Evolutionary conservation across 2,888 invertebrate genomes (phyloP).

Genomic region (Congeria kusceri): DNA sequence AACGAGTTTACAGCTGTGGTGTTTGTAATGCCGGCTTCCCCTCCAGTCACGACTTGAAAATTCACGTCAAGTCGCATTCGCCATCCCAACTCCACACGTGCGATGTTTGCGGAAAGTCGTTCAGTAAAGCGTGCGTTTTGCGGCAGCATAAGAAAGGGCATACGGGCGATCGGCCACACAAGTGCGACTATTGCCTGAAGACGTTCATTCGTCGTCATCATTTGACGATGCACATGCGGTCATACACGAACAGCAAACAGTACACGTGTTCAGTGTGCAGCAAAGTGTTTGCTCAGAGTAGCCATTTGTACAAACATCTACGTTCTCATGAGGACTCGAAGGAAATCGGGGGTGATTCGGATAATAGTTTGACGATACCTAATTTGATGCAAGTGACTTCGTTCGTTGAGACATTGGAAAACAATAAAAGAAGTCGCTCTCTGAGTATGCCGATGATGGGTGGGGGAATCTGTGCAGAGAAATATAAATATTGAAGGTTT

Average conservation of each 20-base stretch:
- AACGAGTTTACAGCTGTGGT: constrained; percentile 70
- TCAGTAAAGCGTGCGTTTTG: constrained; percentile 72
- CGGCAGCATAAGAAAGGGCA: constrained; percentile 69
- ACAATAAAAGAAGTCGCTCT: no score
- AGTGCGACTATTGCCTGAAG: constrained; percentile 57
- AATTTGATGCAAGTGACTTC: no score
- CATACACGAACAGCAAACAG: constrained; percentile 57
- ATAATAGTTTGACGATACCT: background rate
- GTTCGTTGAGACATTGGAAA: no score
- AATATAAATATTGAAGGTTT: background rate
- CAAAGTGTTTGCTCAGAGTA: constrained; percentile 65
- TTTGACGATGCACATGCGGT: constrained; percentile 67
- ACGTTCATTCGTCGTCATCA: constrained; percentile 71
- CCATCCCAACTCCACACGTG: constrained; percentile 67
- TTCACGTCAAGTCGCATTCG: constrained; percentile 68
- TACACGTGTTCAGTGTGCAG: constrained; percentile 59
- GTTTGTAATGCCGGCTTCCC: no score
- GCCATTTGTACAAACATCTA: constrained; percentile 67
- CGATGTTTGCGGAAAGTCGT: constrained; percentile 65
- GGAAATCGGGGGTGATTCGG: background rate
- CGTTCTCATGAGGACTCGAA: constrained; percentile 51
- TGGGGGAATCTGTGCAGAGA: background rate
- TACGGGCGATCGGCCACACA: constrained; percentile 65
- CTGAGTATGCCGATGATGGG: no score
- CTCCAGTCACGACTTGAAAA: constrained; percentile 64